Evolutionary conservation across 2,113 vertebrate species (phyloP).

Genomic region (Lichenostomus cassidix): DNA sequence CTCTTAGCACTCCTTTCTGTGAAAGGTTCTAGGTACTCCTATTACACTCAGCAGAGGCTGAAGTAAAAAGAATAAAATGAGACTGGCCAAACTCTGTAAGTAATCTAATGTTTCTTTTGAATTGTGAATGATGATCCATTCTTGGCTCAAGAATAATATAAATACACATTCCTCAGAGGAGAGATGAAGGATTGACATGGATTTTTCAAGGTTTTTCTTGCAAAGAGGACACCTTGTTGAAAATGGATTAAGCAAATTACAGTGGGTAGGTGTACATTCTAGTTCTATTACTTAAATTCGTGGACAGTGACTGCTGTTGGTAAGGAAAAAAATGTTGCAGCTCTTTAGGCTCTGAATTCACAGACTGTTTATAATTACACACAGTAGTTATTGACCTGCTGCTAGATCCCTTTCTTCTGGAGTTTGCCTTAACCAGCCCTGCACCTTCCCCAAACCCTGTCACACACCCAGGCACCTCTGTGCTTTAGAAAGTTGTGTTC

Average conservation of each 20-base stretch:
- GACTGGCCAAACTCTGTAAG: neutral
- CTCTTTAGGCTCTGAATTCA: neutral
- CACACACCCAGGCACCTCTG: neutral
- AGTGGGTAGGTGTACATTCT: neutral
- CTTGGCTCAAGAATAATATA: constrained; percentile 33
- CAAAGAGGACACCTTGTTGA: constrained; percentile 6
- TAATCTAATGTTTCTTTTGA: constrained; percentile 1
- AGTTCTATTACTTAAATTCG: neutral
- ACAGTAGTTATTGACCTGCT: neutral
- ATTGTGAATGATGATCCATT: constrained; percentile 34
- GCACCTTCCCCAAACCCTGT: neutral
- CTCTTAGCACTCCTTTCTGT: neutral
- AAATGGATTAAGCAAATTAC: constrained; percentile 12
- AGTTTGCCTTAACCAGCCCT: neutral
- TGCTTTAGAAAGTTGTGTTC: neutral
- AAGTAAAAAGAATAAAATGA: neutral
- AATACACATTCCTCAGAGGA: constrained; percentile 29
- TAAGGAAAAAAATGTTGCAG: neutral
- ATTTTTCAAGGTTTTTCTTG: neutral
- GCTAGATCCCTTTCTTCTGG: neutral
- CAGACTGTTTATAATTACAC: neutral
- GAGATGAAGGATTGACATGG: constrained; percentile 10
- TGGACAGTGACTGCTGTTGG: neutral
- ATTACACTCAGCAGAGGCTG: neutral
- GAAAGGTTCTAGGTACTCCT: neutral